Evolutionary conservation across 1,140 invertebrate genomes (phyloP).

Genomic region (Pantala flavescens): DNA sequence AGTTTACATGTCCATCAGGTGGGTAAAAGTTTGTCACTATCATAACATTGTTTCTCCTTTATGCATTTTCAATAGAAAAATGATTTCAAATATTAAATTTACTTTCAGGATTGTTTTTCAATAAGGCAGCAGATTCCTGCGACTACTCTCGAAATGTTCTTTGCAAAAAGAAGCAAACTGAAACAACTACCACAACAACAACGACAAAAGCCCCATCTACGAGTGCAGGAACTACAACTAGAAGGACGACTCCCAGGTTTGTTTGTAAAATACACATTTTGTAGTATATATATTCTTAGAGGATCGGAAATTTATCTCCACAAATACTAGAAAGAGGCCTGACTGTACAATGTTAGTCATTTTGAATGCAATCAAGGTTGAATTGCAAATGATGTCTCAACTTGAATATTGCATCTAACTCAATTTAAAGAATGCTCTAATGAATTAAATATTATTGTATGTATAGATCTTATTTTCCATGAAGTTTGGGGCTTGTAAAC

Average conservation of each 20-base stretch:
- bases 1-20: constrained; percentile 82
- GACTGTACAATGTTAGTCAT: too few species aligned
- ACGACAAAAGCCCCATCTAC: constrained; percentile 39
- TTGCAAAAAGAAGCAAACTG: constrained; percentile 50
- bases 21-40: not conserved
- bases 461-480: too few species aligned
- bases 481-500: too few species aligned
- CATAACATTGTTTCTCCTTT: not conserved
- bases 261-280: not conserved
- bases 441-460: too few species aligned
- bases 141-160: constrained; percentile 81
- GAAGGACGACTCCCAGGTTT: constrained; percentile 34
- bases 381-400: too few species aligned
- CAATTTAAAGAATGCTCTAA: too few species aligned
- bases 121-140: constrained; percentile 82
- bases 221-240: constrained; percentile 41
- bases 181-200: constrained; percentile 39
- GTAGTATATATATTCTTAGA: too few species aligned
- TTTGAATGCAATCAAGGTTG: too few species aligned
- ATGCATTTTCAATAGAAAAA: not conserved
- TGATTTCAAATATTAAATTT: not conserved
- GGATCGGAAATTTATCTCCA: too few species aligned
- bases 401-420: too few species aligned
- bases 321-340: too few species aligned
- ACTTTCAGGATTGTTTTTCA: constrained; percentile 67